Conservation (phyloP, 2,113 vertebrate genomes). For the Caracal caracal region DNA sequence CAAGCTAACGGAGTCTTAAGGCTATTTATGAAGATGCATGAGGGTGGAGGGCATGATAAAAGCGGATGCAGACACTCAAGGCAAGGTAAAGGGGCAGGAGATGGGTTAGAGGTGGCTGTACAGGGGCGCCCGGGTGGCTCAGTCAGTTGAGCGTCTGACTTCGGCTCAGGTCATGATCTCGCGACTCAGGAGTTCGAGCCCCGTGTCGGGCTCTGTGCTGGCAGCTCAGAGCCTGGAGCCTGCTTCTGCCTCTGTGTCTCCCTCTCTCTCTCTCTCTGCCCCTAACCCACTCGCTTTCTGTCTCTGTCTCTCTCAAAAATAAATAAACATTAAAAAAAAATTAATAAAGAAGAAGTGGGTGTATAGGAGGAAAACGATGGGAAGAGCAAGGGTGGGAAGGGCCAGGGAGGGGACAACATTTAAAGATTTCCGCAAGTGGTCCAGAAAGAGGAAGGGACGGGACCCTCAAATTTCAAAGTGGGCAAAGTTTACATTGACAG, state of each 20-base stretch:
- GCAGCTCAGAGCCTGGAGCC: too few species aligned
- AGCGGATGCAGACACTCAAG: background rate
- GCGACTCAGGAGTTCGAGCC: too few species aligned
- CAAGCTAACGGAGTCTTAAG: background rate
- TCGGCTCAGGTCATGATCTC: too few species aligned
- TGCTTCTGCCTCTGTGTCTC: too few species aligned
- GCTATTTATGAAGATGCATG: background rate
- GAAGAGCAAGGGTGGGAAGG: background rate
- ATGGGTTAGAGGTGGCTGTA: background rate
- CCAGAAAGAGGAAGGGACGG: background rate
- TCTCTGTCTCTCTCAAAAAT: too few species aligned
- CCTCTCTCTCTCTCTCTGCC: too few species aligned
- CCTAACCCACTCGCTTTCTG: too few species aligned
- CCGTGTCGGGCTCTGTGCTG: too few species aligned
- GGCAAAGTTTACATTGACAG: background rate
- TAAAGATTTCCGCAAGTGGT: fast-evolving
- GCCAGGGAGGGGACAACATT: background rate
- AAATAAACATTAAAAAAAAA: too few species aligned
- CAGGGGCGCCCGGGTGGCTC: too few species aligned
- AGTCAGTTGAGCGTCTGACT: too few species aligned
- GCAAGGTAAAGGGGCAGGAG: background rate
- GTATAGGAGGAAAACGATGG: background rate
- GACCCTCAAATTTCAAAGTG: background rate
- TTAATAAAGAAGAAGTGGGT: background rate
- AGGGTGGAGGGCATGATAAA: background rate